Evolutionary conservation across 2,888 invertebrate genomes (phyloP), one percentile per base, ranked within the genome.

Genomic region (Cryptosula pallasiana): DNA sequence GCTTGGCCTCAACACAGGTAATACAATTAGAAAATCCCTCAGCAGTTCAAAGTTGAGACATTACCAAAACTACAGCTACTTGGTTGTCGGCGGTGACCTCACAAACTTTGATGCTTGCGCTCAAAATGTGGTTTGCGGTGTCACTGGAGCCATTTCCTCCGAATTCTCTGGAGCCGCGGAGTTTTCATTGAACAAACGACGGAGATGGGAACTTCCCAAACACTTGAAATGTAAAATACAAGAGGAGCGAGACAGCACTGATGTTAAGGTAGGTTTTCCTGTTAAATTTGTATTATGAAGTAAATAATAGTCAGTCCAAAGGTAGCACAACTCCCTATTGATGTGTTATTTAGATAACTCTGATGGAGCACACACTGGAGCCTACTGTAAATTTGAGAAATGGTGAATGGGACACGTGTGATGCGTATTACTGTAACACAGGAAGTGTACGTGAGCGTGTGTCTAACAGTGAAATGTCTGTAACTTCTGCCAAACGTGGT

Each of bases 141-240:
- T 45, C 20, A 13, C 45, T 45, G 5, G 9, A 13, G 5, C 5
- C 20, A 45, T 45, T 45, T 20, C 45, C 5, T 45, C 45, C 20
- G 20, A 45, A 5, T 20, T 20, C 3, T 32, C 25, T 63, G 2
- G 9, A 3, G 29, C 35, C 20, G 55, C 57, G n/a, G 58, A 35
- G n/a, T 71, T 57, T 29, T 73, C 73, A 1, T 35, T 73, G n/a
- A 73, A 73, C 54, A 73, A 73, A 45, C 34, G 36, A 54, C 35
- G 69, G 23, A 55, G 73, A 25, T 73, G 73, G 73, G 20, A 9
- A 23, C 57, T 73, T 13, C 73, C 73, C 1, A 45, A 73, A 20
- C 45, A 45, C 5, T 45, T 45, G 9, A 45, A 45, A 45, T 13
- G 45, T 20, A 45, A 45, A 45, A 45, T 45, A 45, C 9, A 45